A percentile compares a stretch with the other conserved stretches of the same genome.
phyloP scores from a whole-genome alignment of 2,113 vertebrate species.

The Asarcornis scutulata region DNA sequence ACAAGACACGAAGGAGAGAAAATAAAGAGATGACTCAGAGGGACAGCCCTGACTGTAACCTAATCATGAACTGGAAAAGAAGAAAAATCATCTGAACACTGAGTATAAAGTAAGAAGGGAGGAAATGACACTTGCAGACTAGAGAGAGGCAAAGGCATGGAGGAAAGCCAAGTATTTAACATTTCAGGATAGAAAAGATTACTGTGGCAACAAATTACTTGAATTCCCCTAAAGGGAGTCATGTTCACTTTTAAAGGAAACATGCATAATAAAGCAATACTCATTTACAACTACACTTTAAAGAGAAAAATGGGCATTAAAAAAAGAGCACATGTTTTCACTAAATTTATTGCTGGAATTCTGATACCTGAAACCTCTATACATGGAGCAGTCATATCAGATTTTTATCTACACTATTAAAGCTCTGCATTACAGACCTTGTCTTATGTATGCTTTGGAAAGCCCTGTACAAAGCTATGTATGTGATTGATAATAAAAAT shows the following conservation, averaged over 20 bases:
- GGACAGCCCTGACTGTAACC: slow-evolving; percentile 67
- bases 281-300: slow-evolving; percentile 74
- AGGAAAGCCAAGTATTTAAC: slow-evolving; percentile 78
- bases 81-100: slow-evolving; percentile 70
- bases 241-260: slow-evolving; percentile 79
- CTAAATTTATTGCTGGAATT: slow-evolving; percentile 41
- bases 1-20: slow-evolving; percentile 51
- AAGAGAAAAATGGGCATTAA: slow-evolving; percentile 69
- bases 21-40: slow-evolving; percentile 74
- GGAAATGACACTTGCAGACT: slow-evolving; percentile 47
- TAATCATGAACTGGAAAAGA: slow-evolving; percentile 72
- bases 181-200: slow-evolving; percentile 74
- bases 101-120: slow-evolving; percentile 44
- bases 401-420: slow-evolving; percentile 38
- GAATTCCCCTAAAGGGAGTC: slow-evolving; percentile 79
- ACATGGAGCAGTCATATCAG: neutral
- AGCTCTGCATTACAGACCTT: neutral
- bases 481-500: slow-evolving; percentile 33
- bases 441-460: slow-evolving; percentile 35
- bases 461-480: neutral
- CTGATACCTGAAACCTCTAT: slow-evolving; percentile 2
- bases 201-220: slow-evolving; percentile 77
- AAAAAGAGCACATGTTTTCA: slow-evolving; percentile 44
- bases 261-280: slow-evolving; percentile 75
- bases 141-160: slow-evolving; percentile 68